Conservation (phyloP, 2,888 invertebrate genomes). For the Saturnia pavonia region DNA sequence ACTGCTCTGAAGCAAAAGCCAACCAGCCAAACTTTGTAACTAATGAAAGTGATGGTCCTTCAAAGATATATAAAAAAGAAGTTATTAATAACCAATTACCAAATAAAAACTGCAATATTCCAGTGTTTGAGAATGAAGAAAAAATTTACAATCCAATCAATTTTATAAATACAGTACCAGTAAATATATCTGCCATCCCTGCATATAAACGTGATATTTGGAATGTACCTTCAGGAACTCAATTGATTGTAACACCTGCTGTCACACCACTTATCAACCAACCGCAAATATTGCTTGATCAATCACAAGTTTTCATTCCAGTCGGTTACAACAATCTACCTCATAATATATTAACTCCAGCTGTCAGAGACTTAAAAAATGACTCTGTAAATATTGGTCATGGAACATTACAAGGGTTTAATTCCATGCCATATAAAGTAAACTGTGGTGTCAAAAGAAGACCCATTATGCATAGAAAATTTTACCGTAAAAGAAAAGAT, state of each 20-base stretch:
- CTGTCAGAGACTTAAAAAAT: not conserved
- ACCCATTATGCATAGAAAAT: not conserved
- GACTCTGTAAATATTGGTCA: not conserved
- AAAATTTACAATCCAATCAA: slow-evolving; percentile 24
- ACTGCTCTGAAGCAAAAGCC: slow-evolving; percentile 55
- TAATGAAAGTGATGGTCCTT: slow-evolving; percentile 23
- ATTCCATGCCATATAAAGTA: not conserved
- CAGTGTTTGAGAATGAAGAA: slow-evolving; percentile 23
- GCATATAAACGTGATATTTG: slow-evolving; percentile 40
- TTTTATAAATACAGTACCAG: slow-evolving; percentile 22
- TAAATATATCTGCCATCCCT: slow-evolving; percentile 15
- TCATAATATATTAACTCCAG: not conserved
- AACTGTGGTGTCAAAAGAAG: not conserved
- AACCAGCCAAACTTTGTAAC: not conserved
- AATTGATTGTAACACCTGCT: slow-evolving; percentile 25
- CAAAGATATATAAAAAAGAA: slow-evolving; percentile 38
- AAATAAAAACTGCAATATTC: slow-evolving; percentile 27
- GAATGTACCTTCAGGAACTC: slow-evolving; percentile 29
- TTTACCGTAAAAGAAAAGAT: not conserved
- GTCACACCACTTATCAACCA: slow-evolving; percentile 30
- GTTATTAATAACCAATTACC: slow-evolving; percentile 41
- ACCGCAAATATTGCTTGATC: slow-evolving; percentile 17
- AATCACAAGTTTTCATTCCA: slow-evolving; percentile 24
- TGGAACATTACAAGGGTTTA: not conserved
- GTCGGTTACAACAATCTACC: not conserved